These are phyloP conservation scores for Sander vitreus DNA, from an alignment of 2,113 vertebrate genomes.

Conservation along the genomic window DNA sequence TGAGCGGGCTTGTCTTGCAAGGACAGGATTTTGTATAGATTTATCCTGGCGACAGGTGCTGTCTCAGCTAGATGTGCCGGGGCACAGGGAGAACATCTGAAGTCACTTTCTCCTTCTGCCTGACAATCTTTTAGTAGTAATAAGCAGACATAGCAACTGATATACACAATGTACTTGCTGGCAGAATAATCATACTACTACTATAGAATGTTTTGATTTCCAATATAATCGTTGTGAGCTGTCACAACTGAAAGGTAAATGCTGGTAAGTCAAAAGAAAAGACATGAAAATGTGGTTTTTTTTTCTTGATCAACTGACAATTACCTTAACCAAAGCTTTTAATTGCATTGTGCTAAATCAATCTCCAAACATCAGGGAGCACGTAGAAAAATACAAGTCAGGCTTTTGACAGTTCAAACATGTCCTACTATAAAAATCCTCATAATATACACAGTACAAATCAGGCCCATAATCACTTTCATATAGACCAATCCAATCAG, in stretches of 20 bases:
- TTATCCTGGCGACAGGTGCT: not conserved
- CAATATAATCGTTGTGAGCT: not conserved
- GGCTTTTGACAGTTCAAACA: slow-evolving; percentile 3
- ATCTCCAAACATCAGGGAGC: not conserved
- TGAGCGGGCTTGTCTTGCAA: not conserved
- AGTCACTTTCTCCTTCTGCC: not conserved
- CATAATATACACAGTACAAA: not conserved
- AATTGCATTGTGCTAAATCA: not conserved
- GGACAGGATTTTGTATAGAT: not conserved
- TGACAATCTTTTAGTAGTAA: not conserved
- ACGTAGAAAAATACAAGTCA: not conserved
- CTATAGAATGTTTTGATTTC: not conserved
- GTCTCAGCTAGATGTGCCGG: not conserved
- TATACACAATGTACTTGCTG: not conserved
- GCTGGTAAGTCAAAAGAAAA: not conserved
- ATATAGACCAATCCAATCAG: not conserved
- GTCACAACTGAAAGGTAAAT: not conserved
- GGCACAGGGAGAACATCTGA: not conserved
- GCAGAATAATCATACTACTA: not conserved
- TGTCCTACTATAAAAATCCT: not conserved
- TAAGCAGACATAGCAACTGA: not conserved
- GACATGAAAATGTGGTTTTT: not conserved
- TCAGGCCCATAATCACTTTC: no score
- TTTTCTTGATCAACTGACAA: not conserved
- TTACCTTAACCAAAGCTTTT: not conserved